Evolutionary conservation across 2,888 invertebrate genomes (phyloP), one percentile per base, ranked within the genome.

Genomic region (Branchipolynoe longqiensis): DNA sequence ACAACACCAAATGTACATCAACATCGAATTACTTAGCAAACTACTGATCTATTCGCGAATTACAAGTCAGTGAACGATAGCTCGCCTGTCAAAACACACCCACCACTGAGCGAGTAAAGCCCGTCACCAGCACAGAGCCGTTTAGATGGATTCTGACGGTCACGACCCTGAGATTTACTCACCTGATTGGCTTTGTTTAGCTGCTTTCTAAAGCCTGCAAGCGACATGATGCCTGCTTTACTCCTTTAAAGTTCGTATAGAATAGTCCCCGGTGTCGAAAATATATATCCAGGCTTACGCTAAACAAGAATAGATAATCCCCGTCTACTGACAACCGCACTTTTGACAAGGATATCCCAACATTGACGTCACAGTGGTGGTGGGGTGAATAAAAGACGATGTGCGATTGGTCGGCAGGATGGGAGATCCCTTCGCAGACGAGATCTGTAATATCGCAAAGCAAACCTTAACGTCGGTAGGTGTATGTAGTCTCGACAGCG

Each of bases 111-210:
- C 28, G 28, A 62, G 62, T 31, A 62, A 4, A 28, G 12, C 62
- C 69, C 69, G 69, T 69, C 69, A 36, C 69, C 69, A 36, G 38
- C 69, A 69, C 69, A 38, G 69, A 22, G 69, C 3, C 69, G 69
- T 14, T 38, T 18, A 8, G 1, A 22, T 12, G 0, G 38, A 36
- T 18, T n/a, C 62, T 62, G 62, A 4, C 62, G 62, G 62, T 25
- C 69, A 69, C 1, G 22, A 36, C 69, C 33, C 78, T 8, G 48
- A 78, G 6, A 78, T 73, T 62, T 54, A 85, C 87, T 95, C 95
- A 98, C 98, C 96, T 99, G 99, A 95, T 99, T 99, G 91, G 99
- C 99, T 95, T 99, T 99, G 95, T 99, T 99, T 94, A 99, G 97
- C 95, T 99, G 99, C 95, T 99, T 99, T 95, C 98, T 98, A 91